phyloP scores from a whole-genome alignment of 1,140 invertebrate genomes.

The Cyclina sinensis region DNA sequence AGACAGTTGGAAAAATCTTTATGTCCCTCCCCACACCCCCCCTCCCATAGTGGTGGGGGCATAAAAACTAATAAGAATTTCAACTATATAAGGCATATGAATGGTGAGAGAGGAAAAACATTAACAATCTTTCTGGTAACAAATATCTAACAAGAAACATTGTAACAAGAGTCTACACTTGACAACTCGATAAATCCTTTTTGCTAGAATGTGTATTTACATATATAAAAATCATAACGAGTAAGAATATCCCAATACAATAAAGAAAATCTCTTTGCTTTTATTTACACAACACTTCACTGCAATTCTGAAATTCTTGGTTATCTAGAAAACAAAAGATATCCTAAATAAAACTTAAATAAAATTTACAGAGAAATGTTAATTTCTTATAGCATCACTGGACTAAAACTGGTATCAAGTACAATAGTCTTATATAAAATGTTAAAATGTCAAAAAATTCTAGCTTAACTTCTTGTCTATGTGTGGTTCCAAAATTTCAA shows the following conservation, averaged over 20 bases:
- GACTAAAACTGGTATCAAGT: not conserved
- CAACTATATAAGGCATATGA: not conserved
- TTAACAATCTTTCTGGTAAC: not conserved
- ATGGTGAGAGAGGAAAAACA: not conserved
- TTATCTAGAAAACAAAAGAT: not conserved
- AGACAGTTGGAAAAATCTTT: too few relatives aligned
- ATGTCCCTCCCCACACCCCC: too few relatives aligned
- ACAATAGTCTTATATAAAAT: not conserved
- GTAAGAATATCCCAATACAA: not conserved
- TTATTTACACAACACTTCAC: not conserved
- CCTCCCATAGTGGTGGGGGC: too few relatives aligned
- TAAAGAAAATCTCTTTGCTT: not conserved
- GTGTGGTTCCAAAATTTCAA: not conserved
- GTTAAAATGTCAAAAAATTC: not conserved
- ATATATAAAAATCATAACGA: not conserved
- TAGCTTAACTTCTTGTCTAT: not conserved
- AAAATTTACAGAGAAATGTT: not conserved
- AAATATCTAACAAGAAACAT: constrained; percentile 24
- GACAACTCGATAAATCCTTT: not conserved
- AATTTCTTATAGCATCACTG: not conserved
- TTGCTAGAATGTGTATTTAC: not conserved
- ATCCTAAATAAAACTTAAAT: not conserved
- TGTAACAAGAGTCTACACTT: not conserved
- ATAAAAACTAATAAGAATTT: too few relatives aligned
- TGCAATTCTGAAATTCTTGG: not conserved